Percentiles rank a stretch among this genome's conserved stretches.
Conservation (phyloP, 2,888 invertebrate species). For the Perdita meconis region DNA sequence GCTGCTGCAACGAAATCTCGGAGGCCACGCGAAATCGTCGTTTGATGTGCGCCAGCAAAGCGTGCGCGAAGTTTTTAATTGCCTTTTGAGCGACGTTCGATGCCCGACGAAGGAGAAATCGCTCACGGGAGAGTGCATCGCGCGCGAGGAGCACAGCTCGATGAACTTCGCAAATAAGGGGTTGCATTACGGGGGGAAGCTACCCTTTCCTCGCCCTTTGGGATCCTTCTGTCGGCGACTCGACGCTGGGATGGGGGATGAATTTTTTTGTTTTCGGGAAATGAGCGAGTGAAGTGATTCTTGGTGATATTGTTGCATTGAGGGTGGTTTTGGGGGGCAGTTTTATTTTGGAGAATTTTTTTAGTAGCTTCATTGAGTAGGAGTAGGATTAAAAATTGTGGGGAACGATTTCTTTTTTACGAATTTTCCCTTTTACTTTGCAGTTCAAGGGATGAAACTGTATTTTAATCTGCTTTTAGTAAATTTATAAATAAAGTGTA, state of each 20-base stretch:
- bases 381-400: no score
- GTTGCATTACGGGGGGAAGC: conserved; percentile 36
- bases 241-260: background rate
- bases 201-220: conserved; percentile 1
- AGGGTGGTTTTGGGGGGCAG: no score
- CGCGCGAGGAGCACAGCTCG: conserved; percentile 55
- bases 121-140: conserved; percentile 43
- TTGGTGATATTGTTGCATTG: no score
- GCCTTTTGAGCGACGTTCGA: conserved; percentile 61
- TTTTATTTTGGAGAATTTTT: no score
- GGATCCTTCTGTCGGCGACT: background rate
- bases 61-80: conserved; percentile 68
- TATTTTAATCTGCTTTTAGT: no score
- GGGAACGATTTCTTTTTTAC: no score
- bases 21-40: conserved; percentile 56
- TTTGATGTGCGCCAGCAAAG: conserved; percentile 68
- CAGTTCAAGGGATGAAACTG: no score
- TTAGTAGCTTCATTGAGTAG: no score
- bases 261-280: no score
- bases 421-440: no score
- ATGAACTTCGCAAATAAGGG: conserved; percentile 65
- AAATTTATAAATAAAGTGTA: no score
- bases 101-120: conserved; percentile 66
- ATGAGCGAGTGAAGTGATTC: no score
- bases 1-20: conserved; percentile 43